A percentile compares a stretch with the other conserved stretches of the same genome.
Conservation (phyloP, 2,113 vertebrate genomes). For the Rhadina sibilatrix region DNA sequence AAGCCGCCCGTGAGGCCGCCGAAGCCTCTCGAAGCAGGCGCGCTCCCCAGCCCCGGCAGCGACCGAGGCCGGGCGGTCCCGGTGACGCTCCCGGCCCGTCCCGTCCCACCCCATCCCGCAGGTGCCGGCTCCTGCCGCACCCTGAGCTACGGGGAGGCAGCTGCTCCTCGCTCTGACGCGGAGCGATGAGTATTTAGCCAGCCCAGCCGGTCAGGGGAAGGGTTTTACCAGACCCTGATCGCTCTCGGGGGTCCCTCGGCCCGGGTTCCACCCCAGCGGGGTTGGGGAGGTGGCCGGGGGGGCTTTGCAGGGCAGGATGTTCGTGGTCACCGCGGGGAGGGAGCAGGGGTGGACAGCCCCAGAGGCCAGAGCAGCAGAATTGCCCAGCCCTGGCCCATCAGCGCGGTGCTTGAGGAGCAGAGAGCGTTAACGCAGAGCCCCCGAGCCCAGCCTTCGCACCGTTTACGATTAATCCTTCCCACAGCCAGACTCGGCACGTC, state of each 20-base stretch:
- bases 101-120: not conserved
- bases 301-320: fast-evolving
- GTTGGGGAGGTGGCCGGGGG: not conserved
- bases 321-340: fast-evolving
- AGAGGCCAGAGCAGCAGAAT: not conserved
- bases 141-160: not conserved
- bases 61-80: too few species aligned
- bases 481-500: not conserved
- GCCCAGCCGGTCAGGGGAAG: not conserved
- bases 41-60: too few species aligned
- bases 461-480: not conserved
- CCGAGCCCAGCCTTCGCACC: not conserved
- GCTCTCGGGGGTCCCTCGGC: not conserved
- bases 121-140: fast-evolving
- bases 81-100: too few species aligned
- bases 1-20: not conserved
- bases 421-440: not conserved
- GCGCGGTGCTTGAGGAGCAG: not conserved
- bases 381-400: fast-evolving
- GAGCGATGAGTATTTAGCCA: not conserved
- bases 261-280: fast-evolving
- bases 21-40: not conserved
- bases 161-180: not conserved
- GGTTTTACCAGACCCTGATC: not conserved
- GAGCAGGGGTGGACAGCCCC: not conserved